A percentile compares a stretch with the other conserved stretches of the same genome.
Evolutionary conservation across 2,113 vertebrate genomes (phyloP).

Genomic region (Cheirogaleus medius): DNA sequence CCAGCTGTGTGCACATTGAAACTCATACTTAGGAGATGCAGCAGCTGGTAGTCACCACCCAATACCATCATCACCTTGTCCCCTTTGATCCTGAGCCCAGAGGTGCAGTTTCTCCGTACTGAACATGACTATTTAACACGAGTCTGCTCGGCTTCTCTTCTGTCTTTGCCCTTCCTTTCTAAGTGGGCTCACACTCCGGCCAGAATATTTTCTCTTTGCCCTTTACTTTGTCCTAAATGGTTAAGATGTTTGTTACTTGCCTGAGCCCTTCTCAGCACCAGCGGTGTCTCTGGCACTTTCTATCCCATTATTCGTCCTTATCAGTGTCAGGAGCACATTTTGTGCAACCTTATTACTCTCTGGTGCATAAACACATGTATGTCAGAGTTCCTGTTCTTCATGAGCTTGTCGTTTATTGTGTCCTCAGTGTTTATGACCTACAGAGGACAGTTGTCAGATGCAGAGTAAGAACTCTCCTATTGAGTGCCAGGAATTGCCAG

Average conservation of each 20-base stretch:
- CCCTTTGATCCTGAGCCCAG: neutral
- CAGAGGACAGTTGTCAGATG: too few relatives aligned
- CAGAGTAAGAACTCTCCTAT: neutral
- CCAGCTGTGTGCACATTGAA: neutral
- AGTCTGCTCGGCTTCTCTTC: accelerated
- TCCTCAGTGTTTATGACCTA: neutral
- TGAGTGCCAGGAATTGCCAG: neutral
- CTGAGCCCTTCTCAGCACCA: neutral
- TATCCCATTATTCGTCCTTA: neutral
- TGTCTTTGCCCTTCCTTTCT: neutral
- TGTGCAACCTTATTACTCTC: neutral
- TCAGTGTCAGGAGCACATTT: neutral
- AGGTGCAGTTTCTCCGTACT: neutral
- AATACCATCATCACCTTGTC: accelerated
- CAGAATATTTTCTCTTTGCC: neutral
- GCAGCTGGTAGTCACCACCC: accelerated
- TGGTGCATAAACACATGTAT: neutral
- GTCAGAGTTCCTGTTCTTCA: neutral
- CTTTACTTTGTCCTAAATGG: neutral
- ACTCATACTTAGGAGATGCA: neutral
- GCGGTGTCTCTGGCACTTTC: neutral
- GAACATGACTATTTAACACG: accelerated
- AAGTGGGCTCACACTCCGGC: too few relatives aligned
- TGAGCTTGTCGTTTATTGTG: neutral
- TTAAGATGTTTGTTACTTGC: neutral